phyloP scores from a whole-genome alignment of 2,113 vertebrate genomes.

The Ciconia stormi region DNA sequence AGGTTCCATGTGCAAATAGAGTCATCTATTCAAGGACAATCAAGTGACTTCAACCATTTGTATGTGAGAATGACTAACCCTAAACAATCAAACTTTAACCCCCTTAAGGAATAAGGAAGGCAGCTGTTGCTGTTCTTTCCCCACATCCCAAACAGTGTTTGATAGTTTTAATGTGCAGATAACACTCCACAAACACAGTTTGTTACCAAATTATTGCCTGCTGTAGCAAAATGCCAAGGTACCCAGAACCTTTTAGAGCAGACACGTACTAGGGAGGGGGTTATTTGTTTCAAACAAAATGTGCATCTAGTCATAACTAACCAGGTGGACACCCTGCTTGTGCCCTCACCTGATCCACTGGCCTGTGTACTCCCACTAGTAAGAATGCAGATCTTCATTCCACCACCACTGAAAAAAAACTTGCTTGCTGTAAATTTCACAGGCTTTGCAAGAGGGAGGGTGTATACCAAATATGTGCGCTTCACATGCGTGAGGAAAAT shows the following conservation, averaged over 20 bases:
- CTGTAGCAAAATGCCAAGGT: not conserved
- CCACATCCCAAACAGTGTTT: not conserved
- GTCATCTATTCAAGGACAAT: not conserved
- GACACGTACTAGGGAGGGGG: not conserved
- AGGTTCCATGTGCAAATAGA: not conserved
- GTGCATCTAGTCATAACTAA: not conserved
- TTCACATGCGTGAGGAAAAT: not conserved
- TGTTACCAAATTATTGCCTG: not conserved
- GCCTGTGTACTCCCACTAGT: not conserved
- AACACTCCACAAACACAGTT: not conserved
- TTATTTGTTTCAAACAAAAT: not conserved
- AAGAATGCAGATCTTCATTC: not conserved
- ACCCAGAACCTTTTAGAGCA: not conserved
- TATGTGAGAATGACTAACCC: not conserved
- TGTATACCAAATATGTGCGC: not conserved
- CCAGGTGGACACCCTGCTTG: not conserved
- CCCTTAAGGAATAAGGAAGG: not conserved
- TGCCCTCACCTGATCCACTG: not conserved
- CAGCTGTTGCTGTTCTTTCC: not conserved
- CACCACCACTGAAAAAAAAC: not conserved
- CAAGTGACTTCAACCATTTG: not conserved
- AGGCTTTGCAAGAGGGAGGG: not conserved
- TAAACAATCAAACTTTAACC: not conserved
- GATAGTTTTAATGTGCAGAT: not conserved
- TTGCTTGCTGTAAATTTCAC: not conserved